These are phyloP conservation scores for Zaprionus camerounensis DNA, from an alignment of 1,140 invertebrate genomes.

Conservation along the genomic window DNA sequence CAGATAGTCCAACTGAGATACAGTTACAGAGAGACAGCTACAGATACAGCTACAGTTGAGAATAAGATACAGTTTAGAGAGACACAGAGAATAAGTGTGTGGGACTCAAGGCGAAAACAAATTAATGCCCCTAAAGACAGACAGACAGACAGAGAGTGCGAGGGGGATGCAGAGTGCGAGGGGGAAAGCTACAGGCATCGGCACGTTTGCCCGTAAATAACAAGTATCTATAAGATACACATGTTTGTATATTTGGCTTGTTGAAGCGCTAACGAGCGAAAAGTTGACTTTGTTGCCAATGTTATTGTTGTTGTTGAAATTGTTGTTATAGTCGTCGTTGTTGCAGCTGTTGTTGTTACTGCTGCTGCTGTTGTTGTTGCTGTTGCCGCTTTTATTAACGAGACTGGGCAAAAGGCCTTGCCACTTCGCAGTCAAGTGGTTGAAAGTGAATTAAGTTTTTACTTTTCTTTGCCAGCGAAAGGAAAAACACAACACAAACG, in stretches of 20 bases:
- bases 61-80: slow-evolving; percentile 29
- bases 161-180: slow-evolving; percentile 1
- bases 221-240: slow-evolving; percentile 54
- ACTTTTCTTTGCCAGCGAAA: slow-evolving; percentile 58
- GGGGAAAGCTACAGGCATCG: slow-evolving; percentile 5
- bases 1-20: slow-evolving; percentile 12
- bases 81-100: slow-evolving; percentile 16
- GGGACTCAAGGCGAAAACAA: slow-evolving; percentile 50
- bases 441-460: slow-evolving; percentile 76
- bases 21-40: slow-evolving; percentile 21
- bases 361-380: slow-evolving; percentile 21
- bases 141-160: slow-evolving; percentile 7
- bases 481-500: slow-evolving; percentile 30
- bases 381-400: slow-evolving; percentile 34
- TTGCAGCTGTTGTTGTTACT: slow-evolving; percentile 33
- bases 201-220: slow-evolving; percentile 58
- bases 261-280: slow-evolving; percentile 51
- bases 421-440: slow-evolving; percentile 56
- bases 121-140: slow-evolving; percentile 44
- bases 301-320: slow-evolving; percentile 29
- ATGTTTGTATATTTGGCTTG: slow-evolving; percentile 18
- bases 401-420: slow-evolving; percentile 44
- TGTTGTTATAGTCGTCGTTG: not conserved
- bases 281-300: slow-evolving; percentile 51
- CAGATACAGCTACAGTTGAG: not conserved